phyloP scores from a whole-genome alignment of 2,113 vertebrate genomes.

The Morone chrysops region DNA sequence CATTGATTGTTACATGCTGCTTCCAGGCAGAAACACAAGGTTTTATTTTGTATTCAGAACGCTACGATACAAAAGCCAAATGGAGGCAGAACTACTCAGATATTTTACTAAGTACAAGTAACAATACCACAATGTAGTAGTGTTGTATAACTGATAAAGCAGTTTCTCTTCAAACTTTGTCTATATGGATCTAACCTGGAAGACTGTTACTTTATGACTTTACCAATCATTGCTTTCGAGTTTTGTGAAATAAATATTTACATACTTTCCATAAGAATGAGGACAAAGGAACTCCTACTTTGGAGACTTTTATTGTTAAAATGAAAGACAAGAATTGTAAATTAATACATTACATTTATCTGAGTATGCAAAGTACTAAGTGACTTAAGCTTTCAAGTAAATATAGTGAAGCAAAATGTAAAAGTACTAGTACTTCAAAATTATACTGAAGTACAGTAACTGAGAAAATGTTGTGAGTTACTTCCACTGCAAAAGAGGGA shows the following conservation, averaged over 20 bases:
- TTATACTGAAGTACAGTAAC: not conserved
- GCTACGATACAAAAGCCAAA: not conserved
- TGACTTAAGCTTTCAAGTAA: not conserved
- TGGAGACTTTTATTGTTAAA: not conserved
- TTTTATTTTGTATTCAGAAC: not conserved
- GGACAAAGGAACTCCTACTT: not conserved
- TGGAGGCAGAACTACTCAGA: not conserved
- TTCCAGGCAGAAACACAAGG: conserved; percentile 24
- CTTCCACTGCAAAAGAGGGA: not conserved
- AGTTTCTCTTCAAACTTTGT: not conserved
- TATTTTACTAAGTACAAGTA: not conserved
- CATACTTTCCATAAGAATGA: not conserved
- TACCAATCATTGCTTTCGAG: not conserved
- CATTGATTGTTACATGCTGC: conserved; percentile 52
- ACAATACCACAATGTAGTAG: not conserved
- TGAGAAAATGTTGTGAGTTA: not conserved
- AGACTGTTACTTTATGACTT: not conserved
- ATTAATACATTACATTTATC: not conserved
- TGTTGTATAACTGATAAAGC: too few relatives aligned
- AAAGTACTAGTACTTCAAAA: not conserved
- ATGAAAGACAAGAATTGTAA: not conserved
- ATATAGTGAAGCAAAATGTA: not conserved
- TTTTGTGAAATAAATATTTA: not conserved
- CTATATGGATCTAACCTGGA: not conserved
- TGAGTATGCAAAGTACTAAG: not conserved